Evolutionary conservation across 2,888 invertebrate genomes (phyloP).

Genomic region (Perizoma affinitatum): DNA sequence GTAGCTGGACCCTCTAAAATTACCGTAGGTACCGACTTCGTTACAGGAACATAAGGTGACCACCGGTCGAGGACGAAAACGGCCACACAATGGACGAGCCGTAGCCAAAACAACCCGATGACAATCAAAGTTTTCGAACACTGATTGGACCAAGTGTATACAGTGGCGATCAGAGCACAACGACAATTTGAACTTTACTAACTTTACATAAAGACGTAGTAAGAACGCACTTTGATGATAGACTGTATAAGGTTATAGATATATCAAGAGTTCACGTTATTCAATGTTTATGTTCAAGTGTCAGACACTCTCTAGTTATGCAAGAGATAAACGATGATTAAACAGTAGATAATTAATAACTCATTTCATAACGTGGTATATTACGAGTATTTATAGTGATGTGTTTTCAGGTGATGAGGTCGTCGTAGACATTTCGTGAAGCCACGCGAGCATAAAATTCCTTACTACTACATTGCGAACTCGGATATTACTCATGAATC

Average conservation of each 20-base stretch:
- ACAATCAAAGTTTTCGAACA: conserved; percentile 49
- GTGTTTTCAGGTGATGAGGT: neutral
- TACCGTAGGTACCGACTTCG: neutral
- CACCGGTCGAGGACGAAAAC: conserved; percentile 42
- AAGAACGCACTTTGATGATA: conserved; percentile 1
- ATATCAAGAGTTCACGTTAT: conserved; percentile 17
- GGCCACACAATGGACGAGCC: conserved; percentile 55
- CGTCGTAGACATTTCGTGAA: neutral
- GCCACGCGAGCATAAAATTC: conserved; percentile 9
- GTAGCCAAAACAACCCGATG: conserved; percentile 64
- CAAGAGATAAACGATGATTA: conserved; percentile 7
- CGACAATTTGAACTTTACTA: conserved; percentile 1
- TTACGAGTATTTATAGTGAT: too few species aligned
- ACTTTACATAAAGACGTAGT: conserved; percentile 6
- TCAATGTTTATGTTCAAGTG: conserved; percentile 18
- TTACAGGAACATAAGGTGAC: conserved; percentile 33
- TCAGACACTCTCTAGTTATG: conserved; percentile 13
- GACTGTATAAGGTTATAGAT: conserved; percentile 29
- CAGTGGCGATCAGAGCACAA: neutral
- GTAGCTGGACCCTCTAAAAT: neutral
- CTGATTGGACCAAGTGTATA: conserved; percentile 38
- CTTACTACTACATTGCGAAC: conserved; percentile 1
- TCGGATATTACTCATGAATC: neutral
- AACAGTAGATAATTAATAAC: neutral
- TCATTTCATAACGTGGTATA: neutral